Evolutionary conservation across 2,797 vertebrate genomes (phyloP), one percentile per base, ranked within the genome.

Genomic region (Sphenodon punctatus): DNA sequence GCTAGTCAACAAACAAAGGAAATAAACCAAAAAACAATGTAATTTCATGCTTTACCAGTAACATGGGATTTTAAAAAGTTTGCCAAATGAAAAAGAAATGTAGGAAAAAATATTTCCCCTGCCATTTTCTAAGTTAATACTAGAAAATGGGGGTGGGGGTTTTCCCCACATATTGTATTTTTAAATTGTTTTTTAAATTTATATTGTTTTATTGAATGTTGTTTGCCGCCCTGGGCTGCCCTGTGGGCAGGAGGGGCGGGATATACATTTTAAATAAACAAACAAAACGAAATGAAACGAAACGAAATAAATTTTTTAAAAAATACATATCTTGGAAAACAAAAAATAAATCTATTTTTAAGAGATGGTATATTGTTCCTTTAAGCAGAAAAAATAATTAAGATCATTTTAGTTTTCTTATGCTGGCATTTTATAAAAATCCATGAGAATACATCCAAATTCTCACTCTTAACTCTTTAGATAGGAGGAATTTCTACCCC

Each of bases 401-500:
- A 65, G 15, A 15, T 70, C 36, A 77, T 14, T 20, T 75, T 70
- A 27, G 48, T 68, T 88, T 84, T 75, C 64, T 85, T 73, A 36
- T 0, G 2, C 49, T 80, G 90, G 60, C 71, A 49, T 83, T 88
- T 88, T 64, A 71, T 66, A 92, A 78, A 74, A 88, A 84, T 17
- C 7, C n/a, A 78, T 64, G 0, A 82, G 67, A 87, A 89, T 84
- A 30, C 75, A 38, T 67, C 53, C 82, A 10, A 25, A 49, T 27
- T 60, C 70, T 49, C 4, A 2, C 66, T 61, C 41, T 61, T 27
- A 59, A 5, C 41, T 27, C 32, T 60, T 4, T 25, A 49, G 32
- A 53, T 78, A 78, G 53, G 32, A 84, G 86, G 59, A 87, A 76
- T 4, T 78, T 78, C 34, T 64, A 48, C 8, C 75, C 38, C 7